Percentiles rank a stretch among this genome's conserved stretches.
phyloP scores from a whole-genome alignment of 2,888 invertebrate species.

The Pantelozetes paolii region DNA sequence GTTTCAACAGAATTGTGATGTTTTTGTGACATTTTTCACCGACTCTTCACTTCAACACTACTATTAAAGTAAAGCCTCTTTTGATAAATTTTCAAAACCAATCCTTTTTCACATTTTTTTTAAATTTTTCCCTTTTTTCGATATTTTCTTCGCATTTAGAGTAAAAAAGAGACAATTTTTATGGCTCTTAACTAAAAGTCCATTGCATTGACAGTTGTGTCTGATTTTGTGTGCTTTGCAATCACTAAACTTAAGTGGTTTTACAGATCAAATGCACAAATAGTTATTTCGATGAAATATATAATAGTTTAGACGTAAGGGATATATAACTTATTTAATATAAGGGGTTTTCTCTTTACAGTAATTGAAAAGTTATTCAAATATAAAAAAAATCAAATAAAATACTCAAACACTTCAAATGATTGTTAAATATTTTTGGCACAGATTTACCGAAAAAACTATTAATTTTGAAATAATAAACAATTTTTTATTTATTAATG shows the following conservation, averaged over 20 bases:
- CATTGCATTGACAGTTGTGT: conserved; percentile 8
- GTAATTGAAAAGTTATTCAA: no score
- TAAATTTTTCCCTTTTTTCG: background rate
- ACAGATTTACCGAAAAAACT: no score
- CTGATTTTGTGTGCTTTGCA: background rate
- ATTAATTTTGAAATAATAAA: no score
- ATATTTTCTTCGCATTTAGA: background rate
- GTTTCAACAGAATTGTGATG: conserved; percentile 3
- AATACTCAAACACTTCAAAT: no score
- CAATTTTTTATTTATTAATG: no score
- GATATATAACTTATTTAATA: background rate
- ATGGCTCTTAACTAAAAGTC: background rate
- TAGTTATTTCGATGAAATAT: background rate
- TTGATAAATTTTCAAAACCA: background rate
- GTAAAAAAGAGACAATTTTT: background rate
- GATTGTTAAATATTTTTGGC: no score
- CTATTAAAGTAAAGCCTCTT: background rate
- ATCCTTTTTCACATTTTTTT: background rate
- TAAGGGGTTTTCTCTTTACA: no score
- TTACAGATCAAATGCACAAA: background rate
- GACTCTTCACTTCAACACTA: background rate
- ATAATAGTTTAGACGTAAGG: background rate
- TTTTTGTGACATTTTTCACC: conserved; percentile 15
- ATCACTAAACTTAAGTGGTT: conserved; percentile 23
- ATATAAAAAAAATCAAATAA: no score